Evolutionary conservation across 2,797 vertebrate species (phyloP), one percentile per base, ranked within the genome.

Genomic region (Cuniculus paca): DNA sequence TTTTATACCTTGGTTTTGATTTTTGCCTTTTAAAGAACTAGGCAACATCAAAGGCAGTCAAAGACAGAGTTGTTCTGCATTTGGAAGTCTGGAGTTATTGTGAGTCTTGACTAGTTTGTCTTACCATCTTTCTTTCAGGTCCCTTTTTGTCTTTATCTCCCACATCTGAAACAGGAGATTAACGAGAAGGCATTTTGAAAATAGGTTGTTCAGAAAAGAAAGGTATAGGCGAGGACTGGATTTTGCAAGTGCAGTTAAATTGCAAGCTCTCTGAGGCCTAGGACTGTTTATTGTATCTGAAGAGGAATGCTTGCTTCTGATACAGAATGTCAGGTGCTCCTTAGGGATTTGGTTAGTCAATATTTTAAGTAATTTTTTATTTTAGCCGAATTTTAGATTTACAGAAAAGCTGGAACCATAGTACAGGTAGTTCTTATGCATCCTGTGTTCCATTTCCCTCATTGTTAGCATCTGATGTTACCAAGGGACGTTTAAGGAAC

Each of bases 291-390:
- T n/a, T 19, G 8, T 74, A 81, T 61, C 36, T 95, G 83, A 75
- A 58, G 74, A 70, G 34, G 28, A 77, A 84, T 70, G 36, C 17
- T 50, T 63, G 39, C 54, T 80, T 93, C 65, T 63, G 6, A 54
- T 83, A 31, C 0, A 72, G 17, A 70, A 56, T 77, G 52, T 80
- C 28, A 78, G 31, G 8, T 72, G 50, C 74, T 91, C 13, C 31
- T 94, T 16, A 61, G 58, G n/a, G 85, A 81, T 94, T 60, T 65
- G 39, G 65, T 91, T 90, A 10, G 91, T 72, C 42, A 42, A 3
- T 70, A 91, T 94, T 92, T 83, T 28, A 79, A 87, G 65, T 52
- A 39, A 12, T 13, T 72, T 88, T 72, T 90, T 83, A 80, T 56
- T 93, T 74, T 81, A 48, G 13, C 14, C 7, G 83, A 83, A 95